Evolutionary conservation across 1,140 invertebrate genomes (phyloP), one percentile per base, ranked within the genome.

Genomic region (Panagrolaimus sp.): DNA sequence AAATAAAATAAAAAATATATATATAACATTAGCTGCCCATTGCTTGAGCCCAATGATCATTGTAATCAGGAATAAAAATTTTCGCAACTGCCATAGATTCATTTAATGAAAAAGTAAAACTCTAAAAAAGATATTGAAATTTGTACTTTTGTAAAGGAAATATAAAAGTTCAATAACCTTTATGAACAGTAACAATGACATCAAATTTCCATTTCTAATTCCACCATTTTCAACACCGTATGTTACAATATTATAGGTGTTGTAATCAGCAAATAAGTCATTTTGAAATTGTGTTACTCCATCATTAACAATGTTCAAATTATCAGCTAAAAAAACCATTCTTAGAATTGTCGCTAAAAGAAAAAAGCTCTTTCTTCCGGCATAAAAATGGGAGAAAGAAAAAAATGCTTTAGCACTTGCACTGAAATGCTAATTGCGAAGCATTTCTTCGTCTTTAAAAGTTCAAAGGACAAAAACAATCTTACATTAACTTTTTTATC

Each of bases 111-210:
- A 27, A 25, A 1, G 20, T 57, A 16, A 57, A 20, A 57, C 14
- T 57, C 51, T 27, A 25, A 13, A 57, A 57, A 57, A 13, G 20
- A 11, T n/a, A 9, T 27, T 38, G 31, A 38, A 23, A 57, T 57
- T n/a, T 57, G 20, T 20, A 25, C 20, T 57, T 25, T 4, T 23
- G 11, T 4, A 53, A n/a, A 53, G 27, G 14, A 23, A 23, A 23
- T 16, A 57, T 57, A 25, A 57, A 57, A 16, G 31, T 38, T 38
- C 51, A 13, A 57, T 57, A 57, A 38, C 51, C 51, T 57, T 57
- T 25, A 57, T 8, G 20, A 25, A 20, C n/a, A 57, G 20, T 8
- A 57, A 16, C 4, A 57, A 57, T 11, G 20, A 53, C 27, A 53
- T 9, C 51, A 53, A 9, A 20, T 53, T 53, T 11, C 51, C 51